A percentile compares a stretch with the other conserved stretches of the same genome.
Conservation (phyloP, 2,888 invertebrate species). For the Harpalus rufipes region DNA sequence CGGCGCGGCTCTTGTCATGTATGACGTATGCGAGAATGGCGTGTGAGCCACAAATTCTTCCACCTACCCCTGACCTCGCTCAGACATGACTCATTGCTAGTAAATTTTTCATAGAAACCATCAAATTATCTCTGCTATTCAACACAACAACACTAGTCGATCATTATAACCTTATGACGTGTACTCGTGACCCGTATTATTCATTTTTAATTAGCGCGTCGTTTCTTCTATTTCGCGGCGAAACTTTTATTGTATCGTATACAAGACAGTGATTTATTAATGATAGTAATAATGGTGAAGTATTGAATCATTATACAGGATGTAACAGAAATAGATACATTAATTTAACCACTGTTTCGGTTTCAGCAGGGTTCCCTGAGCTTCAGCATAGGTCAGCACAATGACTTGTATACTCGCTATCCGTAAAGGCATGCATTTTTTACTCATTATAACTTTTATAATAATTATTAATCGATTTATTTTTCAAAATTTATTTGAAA, state of each 20-base stretch:
- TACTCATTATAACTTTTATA: no score
- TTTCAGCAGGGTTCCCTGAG: no score
- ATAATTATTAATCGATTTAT: no score
- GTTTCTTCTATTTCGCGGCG: no score
- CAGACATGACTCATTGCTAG: slow-evolving; percentile 60
- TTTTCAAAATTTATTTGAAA: no score
- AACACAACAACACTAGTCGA: slow-evolving; percentile 48
- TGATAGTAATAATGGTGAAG: slow-evolving; percentile 1
- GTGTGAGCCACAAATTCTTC: slow-evolving; percentile 57
- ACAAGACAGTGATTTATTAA: not conserved
- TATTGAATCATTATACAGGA: slow-evolving; percentile 1
- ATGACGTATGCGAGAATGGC: slow-evolving; percentile 63
- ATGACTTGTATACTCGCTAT: no score
- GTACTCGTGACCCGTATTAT: slow-evolving; percentile 10
- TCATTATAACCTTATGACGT: slow-evolving; percentile 52
- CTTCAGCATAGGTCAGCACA: no score
- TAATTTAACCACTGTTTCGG: no score
- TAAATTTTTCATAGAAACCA: slow-evolving; percentile 66
- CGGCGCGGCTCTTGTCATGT: slow-evolving; percentile 49
- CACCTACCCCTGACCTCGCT: slow-evolving; percentile 21
- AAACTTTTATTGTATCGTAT: not conserved
- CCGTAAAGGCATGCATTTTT: no score
- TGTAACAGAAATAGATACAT: no score
- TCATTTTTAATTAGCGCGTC: slow-evolving; percentile 15
- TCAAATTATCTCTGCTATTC: slow-evolving; percentile 60